Conservation (phyloP, 1,140 invertebrate species). For the Eueides isabella region DNA sequence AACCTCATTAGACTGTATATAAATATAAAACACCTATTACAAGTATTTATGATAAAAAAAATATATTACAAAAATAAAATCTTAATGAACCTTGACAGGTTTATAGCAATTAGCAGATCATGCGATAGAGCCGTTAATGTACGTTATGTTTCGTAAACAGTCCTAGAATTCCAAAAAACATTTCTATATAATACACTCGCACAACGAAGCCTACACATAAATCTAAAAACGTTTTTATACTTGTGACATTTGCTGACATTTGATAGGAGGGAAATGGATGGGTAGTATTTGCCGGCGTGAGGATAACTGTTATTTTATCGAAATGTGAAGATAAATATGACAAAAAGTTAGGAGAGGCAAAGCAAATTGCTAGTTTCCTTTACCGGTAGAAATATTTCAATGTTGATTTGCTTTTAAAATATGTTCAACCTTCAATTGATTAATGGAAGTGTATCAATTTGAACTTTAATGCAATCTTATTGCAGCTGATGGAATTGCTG, state of each 20-base stretch:
- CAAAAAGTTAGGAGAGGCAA: neutral
- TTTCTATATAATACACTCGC: neutral
- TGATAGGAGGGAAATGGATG: conserved; percentile 27
- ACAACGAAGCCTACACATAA: neutral
- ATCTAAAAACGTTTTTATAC: conserved; percentile 20
- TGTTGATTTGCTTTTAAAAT: conserved; percentile 5
- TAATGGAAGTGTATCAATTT: conserved; percentile 35
- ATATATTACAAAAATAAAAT: no score
- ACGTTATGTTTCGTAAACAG: neutral
- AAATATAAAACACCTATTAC: no score
- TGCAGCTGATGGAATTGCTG: conserved; percentile 35
- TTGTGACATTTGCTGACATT: conserved; percentile 35
- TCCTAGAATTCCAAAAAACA: neutral
- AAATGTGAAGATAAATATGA: conserved; percentile 11
- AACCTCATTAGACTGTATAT: no score
- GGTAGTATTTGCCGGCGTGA: conserved; percentile 22
- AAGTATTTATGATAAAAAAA: no score
- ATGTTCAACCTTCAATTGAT: conserved; percentile 18
- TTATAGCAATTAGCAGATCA: neutral
- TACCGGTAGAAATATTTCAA: neutral
- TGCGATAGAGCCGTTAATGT: neutral
- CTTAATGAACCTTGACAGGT: no score
- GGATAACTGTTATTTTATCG: conserved; percentile 16
- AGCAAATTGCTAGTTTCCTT: conserved; percentile 21
- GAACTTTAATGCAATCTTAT: conserved; percentile 37